Base-by-base conservation (phyloP, 2,797 vertebrate species). In the Anabas testudineus region DNA sequence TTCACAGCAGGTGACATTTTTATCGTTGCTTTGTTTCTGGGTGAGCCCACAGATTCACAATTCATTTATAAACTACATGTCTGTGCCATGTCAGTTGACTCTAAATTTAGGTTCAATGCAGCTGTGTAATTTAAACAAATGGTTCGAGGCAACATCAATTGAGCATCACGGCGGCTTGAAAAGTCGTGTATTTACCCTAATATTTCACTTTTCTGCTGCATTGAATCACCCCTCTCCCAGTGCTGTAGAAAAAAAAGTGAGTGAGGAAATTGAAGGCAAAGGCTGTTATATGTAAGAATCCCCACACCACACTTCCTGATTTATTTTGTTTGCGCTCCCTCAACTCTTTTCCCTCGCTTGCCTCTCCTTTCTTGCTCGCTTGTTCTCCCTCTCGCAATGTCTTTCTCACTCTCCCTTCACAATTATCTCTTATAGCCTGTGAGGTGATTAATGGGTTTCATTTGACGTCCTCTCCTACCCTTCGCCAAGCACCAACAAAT, bases 391-490 rank as follows among this genome's bases (percentile, higher is more conserved):
- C 83, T 82, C 83, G 81, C 78, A 61, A 85, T 79, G 82, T 89
- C 89, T 92, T 87, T 80, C 87, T 89, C 78, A 66, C 87, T 93
- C 88, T 90, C 91, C 90, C 92, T 91, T 90, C 92, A 92, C 92
- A 94, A 91, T 93, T 92, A 95, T 94, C 93, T 94, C 88, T 91
- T 90, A 91, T 91, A 91, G 93, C 91, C 92, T 92, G 90, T 83
- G 89, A 89, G 92, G 92, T 94, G 94, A 95, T 95, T 94, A 95
- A 95, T 95, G 94, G 92, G 78, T 94, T 95, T 95, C 94, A 95
- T 95, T 95, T 93, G 89, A 93, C 90, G 78, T 93, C 90, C 90
- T 92, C 89, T 90, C 87, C 90, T 90, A 87, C 90, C 90, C 92
- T 93, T 92, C 90, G 76, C 88, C 84, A 79, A 93, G 87, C 90